Evolutionary conservation across 2,797 vertebrate species (phyloP).

Genomic region (Catostomus latipinnis): DNA sequence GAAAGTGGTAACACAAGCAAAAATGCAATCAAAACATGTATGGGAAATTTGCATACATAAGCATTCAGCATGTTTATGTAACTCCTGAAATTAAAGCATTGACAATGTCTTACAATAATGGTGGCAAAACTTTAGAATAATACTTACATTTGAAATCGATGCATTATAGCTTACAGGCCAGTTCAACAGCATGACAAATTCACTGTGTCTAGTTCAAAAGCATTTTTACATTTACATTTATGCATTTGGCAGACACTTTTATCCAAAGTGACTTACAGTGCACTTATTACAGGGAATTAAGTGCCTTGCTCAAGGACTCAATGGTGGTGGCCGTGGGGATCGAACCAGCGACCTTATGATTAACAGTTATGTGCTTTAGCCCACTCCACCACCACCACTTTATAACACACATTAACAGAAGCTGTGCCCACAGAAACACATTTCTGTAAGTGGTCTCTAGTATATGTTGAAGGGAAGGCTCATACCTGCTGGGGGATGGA

Average conservation of each 20-base stretch:
- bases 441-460: background rate
- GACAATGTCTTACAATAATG: background rate
- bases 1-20: background rate
- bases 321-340: no score
- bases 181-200: background rate
- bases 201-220: background rate
- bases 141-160: slow-evolving; percentile 10
- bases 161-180: background rate
- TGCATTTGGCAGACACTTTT: no score
- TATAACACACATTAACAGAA: no score
- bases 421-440: no score
- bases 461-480: slow-evolving; percentile 11
- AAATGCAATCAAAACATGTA: slow-evolving; percentile 5
- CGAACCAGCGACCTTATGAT: no score
- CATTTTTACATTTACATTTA: background rate
- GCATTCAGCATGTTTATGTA: slow-evolving; percentile 31
- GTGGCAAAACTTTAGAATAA: background rate
- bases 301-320: no score
- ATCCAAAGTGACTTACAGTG: no score
- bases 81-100: background rate
- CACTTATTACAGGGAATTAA: no score
- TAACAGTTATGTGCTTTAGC: no score
- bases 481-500: slow-evolving; percentile 91
- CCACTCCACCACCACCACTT: no score
- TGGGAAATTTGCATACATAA: slow-evolving; percentile 3